Conservation (phyloP, 2,888 invertebrate genomes). For the Rhingia campestris region DNA sequence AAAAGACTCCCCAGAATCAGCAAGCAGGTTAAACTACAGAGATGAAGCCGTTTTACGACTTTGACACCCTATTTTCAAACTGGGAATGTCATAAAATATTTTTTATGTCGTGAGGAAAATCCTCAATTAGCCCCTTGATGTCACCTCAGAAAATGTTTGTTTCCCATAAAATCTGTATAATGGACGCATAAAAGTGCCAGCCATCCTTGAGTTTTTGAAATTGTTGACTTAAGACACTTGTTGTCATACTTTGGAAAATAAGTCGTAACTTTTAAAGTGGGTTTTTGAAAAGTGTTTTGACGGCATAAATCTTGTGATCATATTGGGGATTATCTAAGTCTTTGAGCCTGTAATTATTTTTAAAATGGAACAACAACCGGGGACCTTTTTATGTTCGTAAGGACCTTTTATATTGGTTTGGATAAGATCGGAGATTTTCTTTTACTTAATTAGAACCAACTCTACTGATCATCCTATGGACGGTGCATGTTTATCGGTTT, state of each 20-base stretch:
- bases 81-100: conserved; percentile 18
- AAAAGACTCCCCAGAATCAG: neutral
- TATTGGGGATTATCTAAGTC: no score
- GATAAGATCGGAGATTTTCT: no score
- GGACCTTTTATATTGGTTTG: no score
- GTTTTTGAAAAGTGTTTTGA: no score
- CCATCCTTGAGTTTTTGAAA: neutral
- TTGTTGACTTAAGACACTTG: no score
- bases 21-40: neutral
- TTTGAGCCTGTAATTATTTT: no score
- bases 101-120: neutral
- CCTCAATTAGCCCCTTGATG: conserved; percentile 4
- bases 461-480: no score
- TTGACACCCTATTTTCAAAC: conserved; percentile 6
- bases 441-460: no score
- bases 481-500: no score
- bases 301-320: no score
- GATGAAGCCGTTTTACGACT: conserved; percentile 21
- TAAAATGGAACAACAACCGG: no score
- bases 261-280: neutral
- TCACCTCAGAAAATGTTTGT: conserved; percentile 1
- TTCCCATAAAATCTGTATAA: conserved; percentile 10
- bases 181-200: neutral
- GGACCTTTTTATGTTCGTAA: no score
- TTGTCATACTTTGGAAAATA: neutral